These are phyloP conservation scores for Nomada goodeniana DNA, from an alignment of 2,888 invertebrate species.

Conservation along the genomic window DNA sequence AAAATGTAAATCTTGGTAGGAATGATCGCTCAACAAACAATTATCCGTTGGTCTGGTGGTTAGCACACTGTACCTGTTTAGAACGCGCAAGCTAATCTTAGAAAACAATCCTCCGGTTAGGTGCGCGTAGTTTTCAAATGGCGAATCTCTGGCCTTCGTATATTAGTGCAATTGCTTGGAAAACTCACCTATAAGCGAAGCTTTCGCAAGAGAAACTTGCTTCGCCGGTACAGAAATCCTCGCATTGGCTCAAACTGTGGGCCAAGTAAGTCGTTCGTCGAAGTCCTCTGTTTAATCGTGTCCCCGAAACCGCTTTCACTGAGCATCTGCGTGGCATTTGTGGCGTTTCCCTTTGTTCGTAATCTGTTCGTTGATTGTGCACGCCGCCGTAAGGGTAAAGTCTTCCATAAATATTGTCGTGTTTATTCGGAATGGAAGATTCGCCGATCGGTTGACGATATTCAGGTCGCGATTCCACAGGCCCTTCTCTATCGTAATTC, in stretches of 20 bases:
- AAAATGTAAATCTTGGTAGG: conserved; percentile 89
- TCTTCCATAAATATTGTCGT: conserved; percentile 61
- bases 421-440: conserved; percentile 16
- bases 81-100: not conserved
- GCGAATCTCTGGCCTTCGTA: too few species aligned
- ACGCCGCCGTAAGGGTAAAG: conserved; percentile 70
- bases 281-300: conserved; percentile 89
- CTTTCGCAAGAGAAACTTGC: conserved; percentile 90
- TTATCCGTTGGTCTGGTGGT: conserved; percentile 88
- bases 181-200: conserved; percentile 89
- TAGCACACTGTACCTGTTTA: conserved; percentile 84
- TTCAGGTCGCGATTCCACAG: not conserved
- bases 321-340: conserved; percentile 88
- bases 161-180: too few species aligned
- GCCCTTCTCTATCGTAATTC: conserved; percentile 15
- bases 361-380: conserved; percentile 62
- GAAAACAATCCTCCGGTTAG: not conserved
- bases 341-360: conserved; percentile 2
- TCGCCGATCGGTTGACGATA: not conserved
- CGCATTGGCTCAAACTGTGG: conserved; percentile 91
- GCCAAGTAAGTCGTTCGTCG: conserved; percentile 88
- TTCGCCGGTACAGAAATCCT: conserved; percentile 90
- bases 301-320: conserved; percentile 90
- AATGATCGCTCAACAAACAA: conserved; percentile 90
- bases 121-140: too few species aligned